Conservation (phyloP, 2,113 vertebrate species). For the Chauna torquata region DNA sequence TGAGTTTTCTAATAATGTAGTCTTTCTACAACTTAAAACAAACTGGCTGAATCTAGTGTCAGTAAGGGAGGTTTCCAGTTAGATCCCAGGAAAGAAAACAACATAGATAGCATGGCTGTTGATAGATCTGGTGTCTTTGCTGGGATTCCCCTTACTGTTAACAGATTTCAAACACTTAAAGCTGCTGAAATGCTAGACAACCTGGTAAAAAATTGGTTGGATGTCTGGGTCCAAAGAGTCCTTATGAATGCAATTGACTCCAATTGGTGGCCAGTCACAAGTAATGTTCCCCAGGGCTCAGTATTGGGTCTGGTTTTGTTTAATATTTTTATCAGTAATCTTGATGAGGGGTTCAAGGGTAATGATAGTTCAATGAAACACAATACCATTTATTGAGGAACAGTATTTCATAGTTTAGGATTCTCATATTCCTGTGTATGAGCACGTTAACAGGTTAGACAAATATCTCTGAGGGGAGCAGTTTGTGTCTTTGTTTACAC, state of each 20-base stretch:
- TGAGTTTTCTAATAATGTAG: not conserved
- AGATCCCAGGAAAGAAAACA: not conserved
- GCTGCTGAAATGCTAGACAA: slow-evolving; percentile 4
- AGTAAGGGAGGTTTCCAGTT: not conserved
- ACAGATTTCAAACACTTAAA: not conserved
- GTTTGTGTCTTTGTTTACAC: not conserved
- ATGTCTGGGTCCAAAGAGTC: too few species aligned
- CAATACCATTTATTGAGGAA: not conserved
- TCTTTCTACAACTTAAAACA: not conserved
- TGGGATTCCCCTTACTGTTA: not conserved
- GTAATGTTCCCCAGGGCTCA: too few species aligned
- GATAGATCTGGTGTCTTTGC: not conserved
- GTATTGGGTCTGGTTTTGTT: too few species aligned
- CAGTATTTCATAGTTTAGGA: not conserved
- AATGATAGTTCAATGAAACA: not conserved
- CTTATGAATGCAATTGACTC: too few species aligned
- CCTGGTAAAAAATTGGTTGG: not conserved
- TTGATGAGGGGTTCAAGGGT: too few species aligned
- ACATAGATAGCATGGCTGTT: not conserved
- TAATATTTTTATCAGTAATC: too few species aligned
- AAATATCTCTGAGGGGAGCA: not conserved
- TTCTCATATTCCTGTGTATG: not conserved
- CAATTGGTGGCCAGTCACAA: too few species aligned
- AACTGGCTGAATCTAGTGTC: not conserved
- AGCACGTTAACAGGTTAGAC: not conserved